Conservation (phyloP, 92 coral and sea anemone species). For the Zoanthus solanderi region DNA sequence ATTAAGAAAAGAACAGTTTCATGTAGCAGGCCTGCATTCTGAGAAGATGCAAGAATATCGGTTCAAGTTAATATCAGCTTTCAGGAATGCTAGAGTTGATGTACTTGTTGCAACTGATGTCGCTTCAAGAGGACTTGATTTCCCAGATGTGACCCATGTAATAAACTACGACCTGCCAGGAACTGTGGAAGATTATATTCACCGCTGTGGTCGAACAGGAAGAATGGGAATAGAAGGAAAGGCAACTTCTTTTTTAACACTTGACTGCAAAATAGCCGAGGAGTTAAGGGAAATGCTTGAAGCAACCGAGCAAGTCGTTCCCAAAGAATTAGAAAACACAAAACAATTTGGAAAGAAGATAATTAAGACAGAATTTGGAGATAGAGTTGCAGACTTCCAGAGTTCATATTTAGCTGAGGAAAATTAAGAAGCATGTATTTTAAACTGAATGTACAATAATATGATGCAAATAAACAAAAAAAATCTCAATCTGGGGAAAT, state of each 20-base stretch:
- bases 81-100: constrained; percentile 91
- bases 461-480: too few relatives aligned
- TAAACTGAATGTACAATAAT: not conserved
- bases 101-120: constrained; percentile 92
- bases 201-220: constrained; percentile 98
- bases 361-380: constrained; percentile 93
- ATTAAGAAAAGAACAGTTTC: constrained; percentile 93
- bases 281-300: constrained; percentile 90
- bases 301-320: constrained; percentile 85
- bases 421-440: not conserved
- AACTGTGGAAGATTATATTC: constrained; percentile 91
- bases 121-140: constrained; percentile 97
- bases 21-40: constrained; percentile 95
- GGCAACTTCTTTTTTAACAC: constrained; percentile 92
- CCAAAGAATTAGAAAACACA: constrained; percentile 87
- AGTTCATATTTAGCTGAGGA: constrained; percentile 15
- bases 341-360: constrained; percentile 95
- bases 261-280: constrained; percentile 95
- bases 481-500: too few relatives aligned
- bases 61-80: constrained; percentile 81
- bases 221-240: constrained; percentile 91
- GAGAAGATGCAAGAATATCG: constrained; percentile 93
- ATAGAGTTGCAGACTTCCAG: constrained; percentile 71
- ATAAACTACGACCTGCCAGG: constrained; percentile 95
- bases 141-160: constrained; percentile 95